Evolutionary conservation across 2,797 vertebrate genomes (phyloP).

Genomic region (Harpagifer antarcticus): DNA sequence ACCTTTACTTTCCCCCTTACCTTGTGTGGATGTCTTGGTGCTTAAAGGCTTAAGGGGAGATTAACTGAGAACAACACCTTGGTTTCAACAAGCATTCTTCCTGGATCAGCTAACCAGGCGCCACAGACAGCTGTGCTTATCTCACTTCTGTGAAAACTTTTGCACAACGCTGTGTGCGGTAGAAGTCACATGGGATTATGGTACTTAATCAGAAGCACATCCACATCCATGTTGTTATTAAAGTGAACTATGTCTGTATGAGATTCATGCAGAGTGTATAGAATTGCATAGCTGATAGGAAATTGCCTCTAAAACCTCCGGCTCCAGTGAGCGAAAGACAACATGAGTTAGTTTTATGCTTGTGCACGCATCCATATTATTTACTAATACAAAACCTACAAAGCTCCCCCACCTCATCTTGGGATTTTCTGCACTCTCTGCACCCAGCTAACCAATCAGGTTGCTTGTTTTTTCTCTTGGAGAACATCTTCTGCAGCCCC

Average conservation of each 20-base stretch:
- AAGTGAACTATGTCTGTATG: slow-evolving; percentile 13
- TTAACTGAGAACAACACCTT: slow-evolving; percentile 57
- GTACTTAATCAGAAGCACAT: slow-evolving; percentile 23
- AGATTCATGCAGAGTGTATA: slow-evolving; percentile 10
- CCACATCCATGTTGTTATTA: slow-evolving; percentile 26
- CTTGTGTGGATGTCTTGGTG: slow-evolving; percentile 27
- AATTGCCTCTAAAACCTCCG: slow-evolving; percentile 32
- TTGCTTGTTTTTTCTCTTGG: slow-evolving; percentile 15
- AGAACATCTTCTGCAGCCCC: slow-evolving; percentile 27
- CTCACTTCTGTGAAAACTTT: slow-evolving; percentile 28
- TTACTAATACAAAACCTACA: slow-evolving; percentile 33
- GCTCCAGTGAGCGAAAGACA: slow-evolving; percentile 4
- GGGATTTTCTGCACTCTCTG: slow-evolving; percentile 25
- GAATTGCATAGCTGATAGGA: slow-evolving; percentile 28
- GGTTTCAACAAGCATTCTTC: slow-evolving; percentile 45
- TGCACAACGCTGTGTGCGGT: background rate
- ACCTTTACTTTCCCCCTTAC: slow-evolving; percentile 30
- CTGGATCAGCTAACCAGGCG: slow-evolving; percentile 47
- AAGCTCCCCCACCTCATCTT: slow-evolving; percentile 6
- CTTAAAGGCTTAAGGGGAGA: slow-evolving; percentile 52
- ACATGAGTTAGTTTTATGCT: slow-evolving; percentile 29
- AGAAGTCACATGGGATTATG: slow-evolving; percentile 37
- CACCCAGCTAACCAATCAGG: slow-evolving; percentile 20
- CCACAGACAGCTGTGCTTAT: slow-evolving; percentile 32
- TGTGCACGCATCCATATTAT: slow-evolving; percentile 24